Evolutionary conservation across 2,113 vertebrate species (phyloP).

Genomic region (Suricata suricatta): DNA sequence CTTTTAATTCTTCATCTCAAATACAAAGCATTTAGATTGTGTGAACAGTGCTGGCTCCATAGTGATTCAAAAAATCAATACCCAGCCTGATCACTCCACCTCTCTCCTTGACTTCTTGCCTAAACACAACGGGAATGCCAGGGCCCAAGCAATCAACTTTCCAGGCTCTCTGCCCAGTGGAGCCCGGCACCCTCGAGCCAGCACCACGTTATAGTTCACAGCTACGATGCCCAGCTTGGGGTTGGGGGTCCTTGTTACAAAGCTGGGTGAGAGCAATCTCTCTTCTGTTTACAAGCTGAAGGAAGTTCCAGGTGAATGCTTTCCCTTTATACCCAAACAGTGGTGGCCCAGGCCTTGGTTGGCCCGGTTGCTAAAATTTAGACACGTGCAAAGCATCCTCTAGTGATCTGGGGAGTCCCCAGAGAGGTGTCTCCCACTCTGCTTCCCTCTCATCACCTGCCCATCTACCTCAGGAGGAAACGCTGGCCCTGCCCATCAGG

Average conservation of each 20-base stretch:
- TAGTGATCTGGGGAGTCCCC: not conserved
- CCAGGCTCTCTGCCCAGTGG: not conserved
- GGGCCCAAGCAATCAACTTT: not conserved
- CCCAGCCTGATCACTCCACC: not conserved
- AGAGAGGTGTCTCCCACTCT: not conserved
- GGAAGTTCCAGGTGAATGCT: not conserved
- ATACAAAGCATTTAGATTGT: not conserved
- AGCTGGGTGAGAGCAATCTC: not conserved
- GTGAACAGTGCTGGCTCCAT: not conserved
- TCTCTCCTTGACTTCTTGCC: not conserved
- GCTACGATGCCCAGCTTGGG: not conserved
- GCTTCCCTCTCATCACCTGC: not conserved
- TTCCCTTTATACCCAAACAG: not conserved
- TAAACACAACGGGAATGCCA: not conserved
- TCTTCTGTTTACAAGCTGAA: not conserved
- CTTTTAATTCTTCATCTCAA: not conserved
- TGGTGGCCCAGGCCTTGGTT: no score
- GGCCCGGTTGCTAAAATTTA: not conserved
- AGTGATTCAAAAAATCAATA: not conserved
- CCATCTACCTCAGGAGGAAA: not conserved
- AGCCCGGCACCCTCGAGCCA: not conserved
- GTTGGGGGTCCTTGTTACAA: not conserved
- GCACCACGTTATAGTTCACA: not conserved
- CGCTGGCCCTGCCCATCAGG: no score
- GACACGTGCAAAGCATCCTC: not conserved